Percentiles rank a stretch among this genome's conserved stretches.
Conservation (phyloP, 2,797 vertebrate species). For the Okamejei kenojei region DNA sequence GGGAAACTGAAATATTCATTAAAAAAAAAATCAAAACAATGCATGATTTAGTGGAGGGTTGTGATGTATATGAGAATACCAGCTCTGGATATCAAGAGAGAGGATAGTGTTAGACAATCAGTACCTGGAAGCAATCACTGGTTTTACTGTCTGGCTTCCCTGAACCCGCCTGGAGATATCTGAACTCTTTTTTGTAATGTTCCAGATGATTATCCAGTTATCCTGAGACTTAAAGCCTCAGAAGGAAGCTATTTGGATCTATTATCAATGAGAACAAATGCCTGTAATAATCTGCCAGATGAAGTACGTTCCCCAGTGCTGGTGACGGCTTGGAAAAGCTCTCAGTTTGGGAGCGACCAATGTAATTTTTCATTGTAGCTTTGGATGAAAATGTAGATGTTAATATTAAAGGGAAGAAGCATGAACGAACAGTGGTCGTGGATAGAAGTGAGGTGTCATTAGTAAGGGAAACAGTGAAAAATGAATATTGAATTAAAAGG, state of each 20-base stretch:
- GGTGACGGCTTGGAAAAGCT: not conserved
- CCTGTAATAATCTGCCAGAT: not conserved
- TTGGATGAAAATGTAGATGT: not conserved
- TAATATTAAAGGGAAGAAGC: not conserved
- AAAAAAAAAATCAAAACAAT: not conserved
- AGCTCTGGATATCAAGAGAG: not conserved
- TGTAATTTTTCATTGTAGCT: not conserved
- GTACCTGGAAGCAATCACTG: not conserved
- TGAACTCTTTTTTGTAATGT: not conserved
- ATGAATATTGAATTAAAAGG: not conserved
- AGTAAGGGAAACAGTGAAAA: not conserved
- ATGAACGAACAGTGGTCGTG: not conserved
- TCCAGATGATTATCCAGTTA: constrained; percentile 9
- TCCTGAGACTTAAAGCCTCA: not conserved
- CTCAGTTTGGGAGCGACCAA: not conserved
- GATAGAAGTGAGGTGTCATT: not conserved
- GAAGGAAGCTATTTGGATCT: not conserved
- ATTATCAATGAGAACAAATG: constrained; percentile 2
- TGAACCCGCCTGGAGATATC: constrained; percentile 7
- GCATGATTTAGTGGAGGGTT: not conserved
- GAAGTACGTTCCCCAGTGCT: not conserved
- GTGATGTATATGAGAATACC: not conserved
- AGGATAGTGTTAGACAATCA: not conserved
- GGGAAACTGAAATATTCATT: not conserved
- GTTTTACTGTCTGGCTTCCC: not conserved